These are phyloP conservation scores for Eriosoma lanigerum DNA, from an alignment of 1,140 invertebrate genomes.

Conservation along the genomic window DNA sequence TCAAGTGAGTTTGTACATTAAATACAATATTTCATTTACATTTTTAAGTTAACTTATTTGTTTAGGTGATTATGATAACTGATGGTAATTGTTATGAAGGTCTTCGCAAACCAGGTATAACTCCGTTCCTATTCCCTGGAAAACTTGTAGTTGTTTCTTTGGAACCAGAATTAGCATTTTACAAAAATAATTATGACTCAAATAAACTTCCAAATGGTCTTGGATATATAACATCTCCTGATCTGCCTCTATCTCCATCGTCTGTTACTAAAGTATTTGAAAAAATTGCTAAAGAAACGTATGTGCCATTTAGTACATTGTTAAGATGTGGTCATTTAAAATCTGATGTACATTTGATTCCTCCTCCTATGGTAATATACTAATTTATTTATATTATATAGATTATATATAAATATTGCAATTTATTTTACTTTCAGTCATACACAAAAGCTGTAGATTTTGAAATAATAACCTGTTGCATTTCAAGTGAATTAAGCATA, in stretches of 20 bases:
- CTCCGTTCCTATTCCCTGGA: constrained; percentile 76
- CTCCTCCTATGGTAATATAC: constrained; percentile 68
- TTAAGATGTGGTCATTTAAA: constrained; percentile 77
- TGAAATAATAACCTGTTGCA: constrained; percentile 63
- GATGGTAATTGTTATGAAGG: constrained; percentile 66
- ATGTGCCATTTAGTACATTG: constrained; percentile 72
- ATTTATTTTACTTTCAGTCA: constrained; percentile 60
- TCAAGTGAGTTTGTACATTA: constrained; percentile 64
- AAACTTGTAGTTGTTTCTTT: constrained; percentile 72
- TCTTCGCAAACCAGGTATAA: constrained; percentile 9
- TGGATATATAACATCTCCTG: constrained; percentile 30
- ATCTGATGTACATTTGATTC: constrained; percentile 74
- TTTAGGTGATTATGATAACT: constrained; percentile 72
- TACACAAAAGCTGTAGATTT: constrained; percentile 69
- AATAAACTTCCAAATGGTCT: constrained; percentile 43
- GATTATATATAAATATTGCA: not conserved
- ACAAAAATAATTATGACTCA: constrained; percentile 45
- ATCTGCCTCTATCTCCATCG: constrained; percentile 47
- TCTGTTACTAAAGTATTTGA: constrained; percentile 60
- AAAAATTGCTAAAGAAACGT: constrained; percentile 76
- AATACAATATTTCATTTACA: not conserved
- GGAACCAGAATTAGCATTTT: constrained; percentile 3
- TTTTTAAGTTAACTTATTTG: no score
- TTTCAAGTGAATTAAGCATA: constrained; percentile 73
- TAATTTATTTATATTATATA: not conserved